Evolutionary conservation across 2,113 vertebrate genomes (phyloP), one percentile per base, ranked within the genome.

Genomic region (Cyprinodon variegatus): DNA sequence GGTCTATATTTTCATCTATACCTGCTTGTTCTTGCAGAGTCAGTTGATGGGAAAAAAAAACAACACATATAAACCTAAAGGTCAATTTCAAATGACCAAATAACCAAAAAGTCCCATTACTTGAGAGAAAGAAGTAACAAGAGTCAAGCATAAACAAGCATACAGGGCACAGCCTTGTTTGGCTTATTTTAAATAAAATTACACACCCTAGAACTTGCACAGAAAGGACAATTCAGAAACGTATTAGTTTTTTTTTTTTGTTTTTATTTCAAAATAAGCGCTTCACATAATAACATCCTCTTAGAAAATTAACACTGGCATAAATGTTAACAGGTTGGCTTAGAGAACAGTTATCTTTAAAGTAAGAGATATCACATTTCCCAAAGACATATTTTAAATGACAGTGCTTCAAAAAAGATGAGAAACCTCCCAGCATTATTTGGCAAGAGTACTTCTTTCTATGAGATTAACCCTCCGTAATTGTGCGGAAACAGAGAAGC

Each of bases 191-290:
- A 17, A 57, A 57, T n/a, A 2, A 20, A 57, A 57, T 10, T 10
- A 57, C 2, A 57, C 3, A 53, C 8, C 5, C 20, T n/a, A 11
- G 40, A 66, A 29, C 20, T 68, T 48, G 7, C 22, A 68, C 22
- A 50, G 22, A 37, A 69, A 61, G 29, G 2, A 53, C 37, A 69
- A 2, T 1, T 11, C 8, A 37, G 20, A 4, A 37, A 61, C 48
- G 50, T 70, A 67, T 38, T n/a, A 0, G 0, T 37, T 12, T 39
- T 14, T 12, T 39, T 14, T 20, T 66, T 22, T 9, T 13, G 39
- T 20, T 74, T 22, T 76, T 37, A 9, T 64, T 83, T 72, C n/a
- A 68, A 39, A 8, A 41, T 81, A 67, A 73, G 70, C 13, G 2
- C 53, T 50, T 50, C 40, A 75, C 39, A 71, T 15, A 57, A 46